phyloP scores from a whole-genome alignment of 2,888 invertebrate genomes.

The Tetrapedia diversipes region DNA sequence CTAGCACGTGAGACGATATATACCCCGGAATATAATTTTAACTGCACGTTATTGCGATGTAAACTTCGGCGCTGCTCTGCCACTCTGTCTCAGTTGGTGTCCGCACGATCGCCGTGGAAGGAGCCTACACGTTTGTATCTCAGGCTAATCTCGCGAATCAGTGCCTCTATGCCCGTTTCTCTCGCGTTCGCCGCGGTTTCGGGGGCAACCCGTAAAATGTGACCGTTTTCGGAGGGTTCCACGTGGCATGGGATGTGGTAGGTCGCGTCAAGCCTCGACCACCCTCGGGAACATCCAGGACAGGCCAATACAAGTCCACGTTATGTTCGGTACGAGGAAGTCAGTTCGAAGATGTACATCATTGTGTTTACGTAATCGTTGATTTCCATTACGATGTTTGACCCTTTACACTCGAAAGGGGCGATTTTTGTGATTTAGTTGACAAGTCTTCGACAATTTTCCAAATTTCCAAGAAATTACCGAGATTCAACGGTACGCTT shows the following conservation, averaged over 20 bases:
- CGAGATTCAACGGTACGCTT: too few relatives aligned
- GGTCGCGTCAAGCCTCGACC: constrained; percentile 68
- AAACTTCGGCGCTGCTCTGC: constrained; percentile 68
- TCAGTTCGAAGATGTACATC: not conserved
- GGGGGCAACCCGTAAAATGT: constrained; percentile 48
- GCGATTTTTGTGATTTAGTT: too few relatives aligned
- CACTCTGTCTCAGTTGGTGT: constrained; percentile 59
- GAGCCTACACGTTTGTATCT: too few relatives aligned
- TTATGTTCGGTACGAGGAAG: constrained; percentile 75
- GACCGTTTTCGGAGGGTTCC: constrained; percentile 32
- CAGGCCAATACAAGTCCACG: constrained; percentile 71
- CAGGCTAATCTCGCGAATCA: too few relatives aligned
- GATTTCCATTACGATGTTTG: too few relatives aligned
- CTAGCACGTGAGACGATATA: constrained; percentile 37
- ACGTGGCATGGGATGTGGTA: constrained; percentile 79
- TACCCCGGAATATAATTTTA: constrained; percentile 75
- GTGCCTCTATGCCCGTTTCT: not conserved
- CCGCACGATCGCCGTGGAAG: constrained; percentile 46
- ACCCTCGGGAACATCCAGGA: constrained; percentile 58
- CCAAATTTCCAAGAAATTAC: too few relatives aligned
- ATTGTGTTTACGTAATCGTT: not conserved
- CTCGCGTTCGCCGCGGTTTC: constrained; percentile 4
- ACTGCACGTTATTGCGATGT: constrained; percentile 72
- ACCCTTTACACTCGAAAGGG: too few relatives aligned
- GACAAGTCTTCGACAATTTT: too few relatives aligned